Conservation (phyloP, 2,888 invertebrate species). For the Drosophila quasianomalipes region DNA sequence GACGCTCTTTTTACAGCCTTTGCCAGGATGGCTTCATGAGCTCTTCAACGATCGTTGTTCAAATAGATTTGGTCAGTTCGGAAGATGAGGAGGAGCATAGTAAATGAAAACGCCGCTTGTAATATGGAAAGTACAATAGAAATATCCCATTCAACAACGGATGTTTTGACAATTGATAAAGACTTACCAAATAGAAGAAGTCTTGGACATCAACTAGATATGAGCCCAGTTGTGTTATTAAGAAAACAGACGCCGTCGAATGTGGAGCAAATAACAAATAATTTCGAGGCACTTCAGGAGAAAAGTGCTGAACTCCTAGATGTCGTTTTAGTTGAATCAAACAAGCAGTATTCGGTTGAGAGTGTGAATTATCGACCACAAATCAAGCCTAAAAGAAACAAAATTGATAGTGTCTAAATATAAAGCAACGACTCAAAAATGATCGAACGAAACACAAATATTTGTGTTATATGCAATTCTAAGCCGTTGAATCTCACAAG, state of each 20-base stretch:
- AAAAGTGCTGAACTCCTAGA: conserved; percentile 3
- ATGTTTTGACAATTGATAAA: no score
- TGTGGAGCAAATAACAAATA: conserved; percentile 5
- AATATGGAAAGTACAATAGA: background rate
- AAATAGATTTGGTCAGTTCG: conserved; percentile 17
- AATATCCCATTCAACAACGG: background rate
- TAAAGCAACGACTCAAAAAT: conserved; percentile 14
- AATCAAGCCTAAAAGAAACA: background rate
- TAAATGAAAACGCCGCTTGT: background rate
- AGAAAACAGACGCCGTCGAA: background rate
- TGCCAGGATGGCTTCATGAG: conserved; percentile 28
- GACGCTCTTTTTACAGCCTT: background rate
- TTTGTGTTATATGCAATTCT: conserved; percentile 21
- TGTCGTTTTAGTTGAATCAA: conserved; percentile 18
- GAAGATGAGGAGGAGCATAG: conserved; percentile 11
- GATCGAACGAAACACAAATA: conserved; percentile 14
- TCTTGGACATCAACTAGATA: background rate
- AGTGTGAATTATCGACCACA: background rate
- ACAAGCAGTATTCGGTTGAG: background rate
- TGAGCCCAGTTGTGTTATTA: conserved; percentile 1
- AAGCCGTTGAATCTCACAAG: conserved; percentile 21
- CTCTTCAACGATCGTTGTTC: conserved; percentile 17
- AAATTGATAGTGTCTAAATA: background rate
- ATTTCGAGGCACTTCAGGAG: background rate
- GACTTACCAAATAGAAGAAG: no score